Conservation (phyloP, 2,888 invertebrate genomes). For the Cetonia aurata region DNA sequence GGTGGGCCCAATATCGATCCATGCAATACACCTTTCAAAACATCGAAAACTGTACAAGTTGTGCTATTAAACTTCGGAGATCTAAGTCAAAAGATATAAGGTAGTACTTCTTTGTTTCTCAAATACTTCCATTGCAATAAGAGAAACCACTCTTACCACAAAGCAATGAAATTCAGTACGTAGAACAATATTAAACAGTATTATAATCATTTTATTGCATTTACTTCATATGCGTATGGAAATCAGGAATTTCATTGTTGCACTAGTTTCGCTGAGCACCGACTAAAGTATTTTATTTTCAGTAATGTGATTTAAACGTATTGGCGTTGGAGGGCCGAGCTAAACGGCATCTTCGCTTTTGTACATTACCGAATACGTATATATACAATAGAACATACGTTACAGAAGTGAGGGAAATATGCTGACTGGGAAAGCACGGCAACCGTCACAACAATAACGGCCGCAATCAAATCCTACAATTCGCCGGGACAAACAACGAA, state of each 20-base stretch:
- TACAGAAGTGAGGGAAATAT: constrained; percentile 21
- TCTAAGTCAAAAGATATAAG: no score
- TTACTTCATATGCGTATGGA: no score
- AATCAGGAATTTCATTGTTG: not conserved
- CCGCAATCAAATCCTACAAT: constrained; percentile 33
- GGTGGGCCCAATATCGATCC: no score
- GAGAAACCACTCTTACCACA: no score
- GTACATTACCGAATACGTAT: constrained; percentile 1
- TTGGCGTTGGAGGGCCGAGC: not conserved
- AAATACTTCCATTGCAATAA: no score
- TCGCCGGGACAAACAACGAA: constrained; percentile 21
- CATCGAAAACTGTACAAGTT: no score
- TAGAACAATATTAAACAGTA: no score
- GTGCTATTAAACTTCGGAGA: no score
- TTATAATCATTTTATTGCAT: no score
- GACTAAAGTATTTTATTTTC: constrained; percentile 2
- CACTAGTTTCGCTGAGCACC: not conserved
- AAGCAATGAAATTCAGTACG: no score
- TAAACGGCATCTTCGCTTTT: constrained; percentile 7
- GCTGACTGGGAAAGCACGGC: constrained; percentile 18
- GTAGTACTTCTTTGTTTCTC: no score
- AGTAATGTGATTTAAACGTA: not conserved
- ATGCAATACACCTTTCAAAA: no score
- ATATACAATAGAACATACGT: constrained; percentile 6
- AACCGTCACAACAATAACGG: constrained; percentile 27